Evolutionary conservation across 2,113 vertebrate species (phyloP), one percentile per base, ranked within the genome.

Genomic region (Tyto alba): DNA sequence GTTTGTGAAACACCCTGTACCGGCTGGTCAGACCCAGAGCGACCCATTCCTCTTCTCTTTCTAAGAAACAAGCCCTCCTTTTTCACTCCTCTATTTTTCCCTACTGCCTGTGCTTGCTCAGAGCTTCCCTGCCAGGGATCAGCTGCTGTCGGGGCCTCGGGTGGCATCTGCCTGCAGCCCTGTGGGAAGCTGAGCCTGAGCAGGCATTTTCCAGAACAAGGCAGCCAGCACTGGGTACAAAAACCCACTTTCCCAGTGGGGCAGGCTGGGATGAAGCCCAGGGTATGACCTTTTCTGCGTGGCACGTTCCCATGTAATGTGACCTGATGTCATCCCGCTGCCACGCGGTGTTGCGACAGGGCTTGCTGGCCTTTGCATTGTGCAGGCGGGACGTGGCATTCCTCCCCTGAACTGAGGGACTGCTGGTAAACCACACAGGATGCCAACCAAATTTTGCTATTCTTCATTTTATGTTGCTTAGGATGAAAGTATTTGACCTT

Each of bases 401-500:
- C 80, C 81, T 93, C 73, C 66, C 21, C 17, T 34, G 8, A 19
- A 85, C 45, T 4, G 3, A 92, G 81, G 87, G 56, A n/a, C 86
- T 1, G 11, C 87, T 79, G 91, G 79, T 89, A 74, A 95, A 85
- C 94, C 92, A 27, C 90, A 88, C 45, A 80, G 86, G 74, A 94
- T 69, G 52, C 82, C 90, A 96, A 79, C 27, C 41, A 22, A 45
- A 50, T 62, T 85, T 75, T 82, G 55, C 77, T 90, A n/a, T 85
- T 85, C 64, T 95, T 93, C 80, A 19, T 57, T 91, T 66, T 53
- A 11, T 36, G 45, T 69, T 76, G 53, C 63, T 80, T 80, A 22
- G n/a, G 67, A 63, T 87, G 75, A 64, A 95, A 91, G 34, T 71
- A 81, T 71, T 95, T 95, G 93, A 95, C 90, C 93, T 91, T 68